These are phyloP conservation scores for Botrylloides violaceus DNA, from an alignment of 23 tunicate genomes.

Conservation along the genomic window DNA sequence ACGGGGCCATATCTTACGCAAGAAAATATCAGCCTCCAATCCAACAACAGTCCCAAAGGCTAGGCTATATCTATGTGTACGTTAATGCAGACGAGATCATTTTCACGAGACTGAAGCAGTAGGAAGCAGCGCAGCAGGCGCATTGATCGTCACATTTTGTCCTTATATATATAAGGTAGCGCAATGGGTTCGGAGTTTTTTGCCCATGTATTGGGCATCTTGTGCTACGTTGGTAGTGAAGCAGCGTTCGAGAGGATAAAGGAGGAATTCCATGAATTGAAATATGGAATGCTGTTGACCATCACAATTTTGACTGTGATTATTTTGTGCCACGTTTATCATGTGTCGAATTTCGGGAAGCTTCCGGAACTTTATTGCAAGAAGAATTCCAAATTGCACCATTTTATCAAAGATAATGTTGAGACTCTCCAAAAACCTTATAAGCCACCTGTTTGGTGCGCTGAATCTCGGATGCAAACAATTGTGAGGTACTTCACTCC, in stretches of 20 bases:
- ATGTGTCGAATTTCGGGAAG: constrained; percentile 10
- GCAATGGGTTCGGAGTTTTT: not conserved
- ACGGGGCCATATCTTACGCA: too few relatives aligned
- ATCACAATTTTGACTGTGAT: not conserved
- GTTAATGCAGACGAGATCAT: too few relatives aligned
- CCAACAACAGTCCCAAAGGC: too few relatives aligned
- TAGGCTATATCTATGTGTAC: too few relatives aligned
- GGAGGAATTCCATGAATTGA: not conserved
- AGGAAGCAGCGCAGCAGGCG: too few relatives aligned
- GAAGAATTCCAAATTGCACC: not conserved
- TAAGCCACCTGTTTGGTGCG: constrained; percentile 12
- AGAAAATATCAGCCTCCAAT: too few relatives aligned
- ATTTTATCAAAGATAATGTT: not conserved
- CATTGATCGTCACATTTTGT: too few relatives aligned
- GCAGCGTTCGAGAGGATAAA: not conserved
- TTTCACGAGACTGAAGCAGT: too few relatives aligned
- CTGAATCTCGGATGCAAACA: constrained; percentile 10
- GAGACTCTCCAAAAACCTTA: not conserved
- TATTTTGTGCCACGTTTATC: not conserved
- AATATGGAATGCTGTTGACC: not conserved
- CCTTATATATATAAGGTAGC: too few relatives aligned
- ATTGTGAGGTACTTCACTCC: constrained; percentile 25
- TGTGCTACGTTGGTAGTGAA: not conserved
- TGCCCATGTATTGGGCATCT: not conserved
- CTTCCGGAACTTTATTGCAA: constrained; percentile 5